Conservation (phyloP, 2,797 vertebrate species). For the Oreochromis grahami region DNA sequence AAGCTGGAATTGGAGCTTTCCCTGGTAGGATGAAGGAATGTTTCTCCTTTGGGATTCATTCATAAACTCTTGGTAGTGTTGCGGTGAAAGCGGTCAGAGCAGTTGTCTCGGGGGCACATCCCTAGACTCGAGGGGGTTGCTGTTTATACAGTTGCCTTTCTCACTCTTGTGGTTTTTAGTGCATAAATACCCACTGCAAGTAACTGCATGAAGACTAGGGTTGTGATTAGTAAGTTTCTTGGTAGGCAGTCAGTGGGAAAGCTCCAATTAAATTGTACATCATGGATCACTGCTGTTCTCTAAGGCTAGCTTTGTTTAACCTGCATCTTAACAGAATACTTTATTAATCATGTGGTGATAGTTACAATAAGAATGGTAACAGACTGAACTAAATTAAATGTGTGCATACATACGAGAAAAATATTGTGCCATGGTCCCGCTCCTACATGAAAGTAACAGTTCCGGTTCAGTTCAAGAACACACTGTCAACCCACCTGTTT, state of each 20-base stretch:
- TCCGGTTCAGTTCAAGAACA: accelerated
- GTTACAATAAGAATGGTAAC: neutral
- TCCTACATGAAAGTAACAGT: neutral
- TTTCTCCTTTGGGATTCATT: neutral
- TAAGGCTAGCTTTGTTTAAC: neutral
- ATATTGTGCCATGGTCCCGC: neutral
- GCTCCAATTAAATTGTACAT: neutral
- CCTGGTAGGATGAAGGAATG: neutral
- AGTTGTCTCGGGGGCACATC: neutral
- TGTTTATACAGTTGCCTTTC: neutral
- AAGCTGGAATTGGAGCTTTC: neutral
- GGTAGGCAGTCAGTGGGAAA: neutral
- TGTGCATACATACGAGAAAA: no score
- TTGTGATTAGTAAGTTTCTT: neutral
- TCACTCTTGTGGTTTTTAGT: neutral
- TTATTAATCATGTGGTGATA: neutral
- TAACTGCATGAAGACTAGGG: neutral
- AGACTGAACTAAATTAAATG: neutral
- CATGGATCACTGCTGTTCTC: neutral
- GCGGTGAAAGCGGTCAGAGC: neutral
- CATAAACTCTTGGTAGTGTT: neutral
- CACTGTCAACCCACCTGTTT: neutral
- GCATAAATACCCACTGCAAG: neutral
- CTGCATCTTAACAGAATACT: neutral
- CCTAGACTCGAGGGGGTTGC: neutral